These are phyloP conservation scores for Acanthis flammea DNA, from an alignment of 2,797 vertebrate species.

Conservation along the genomic window DNA sequence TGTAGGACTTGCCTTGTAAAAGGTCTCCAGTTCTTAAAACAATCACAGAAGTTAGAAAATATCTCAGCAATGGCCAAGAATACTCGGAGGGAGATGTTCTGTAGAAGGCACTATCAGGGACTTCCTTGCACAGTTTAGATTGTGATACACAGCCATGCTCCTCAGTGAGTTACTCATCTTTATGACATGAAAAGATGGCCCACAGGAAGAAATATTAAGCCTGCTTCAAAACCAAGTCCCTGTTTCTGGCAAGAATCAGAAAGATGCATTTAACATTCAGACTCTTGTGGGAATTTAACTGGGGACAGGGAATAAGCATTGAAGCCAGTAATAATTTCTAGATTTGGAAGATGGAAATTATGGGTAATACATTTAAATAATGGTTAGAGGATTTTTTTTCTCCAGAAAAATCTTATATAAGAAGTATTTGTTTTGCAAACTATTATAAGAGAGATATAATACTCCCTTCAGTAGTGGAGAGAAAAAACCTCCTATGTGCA, in stretches of 20 bases:
- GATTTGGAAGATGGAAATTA: neutral
- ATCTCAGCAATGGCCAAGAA: neutral
- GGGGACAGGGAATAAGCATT: neutral
- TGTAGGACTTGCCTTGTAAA: neutral
- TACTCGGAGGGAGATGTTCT: neutral
- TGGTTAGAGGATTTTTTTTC: neutral
- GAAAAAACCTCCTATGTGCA: neutral
- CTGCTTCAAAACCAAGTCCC: neutral
- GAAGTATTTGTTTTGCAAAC: neutral
- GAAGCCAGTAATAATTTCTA: neutral
- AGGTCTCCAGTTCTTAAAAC: neutral
- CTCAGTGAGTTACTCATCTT: neutral
- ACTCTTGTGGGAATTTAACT: neutral
- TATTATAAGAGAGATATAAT: neutral
- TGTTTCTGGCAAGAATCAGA: neutral
- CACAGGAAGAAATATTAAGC: neutral
- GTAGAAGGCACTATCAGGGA: neutral
- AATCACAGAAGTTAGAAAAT: neutral
- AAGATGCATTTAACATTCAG: neutral
- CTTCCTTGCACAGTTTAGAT: neutral
- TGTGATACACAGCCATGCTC: fast-evolving
- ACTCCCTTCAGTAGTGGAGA: neutral
- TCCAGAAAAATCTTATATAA: neutral
- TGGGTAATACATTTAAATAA: neutral
- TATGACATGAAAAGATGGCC: neutral